Evolutionary conservation across 1,140 invertebrate species (phyloP).

Genomic region (Trachymyrmex septentrionalis): DNA sequence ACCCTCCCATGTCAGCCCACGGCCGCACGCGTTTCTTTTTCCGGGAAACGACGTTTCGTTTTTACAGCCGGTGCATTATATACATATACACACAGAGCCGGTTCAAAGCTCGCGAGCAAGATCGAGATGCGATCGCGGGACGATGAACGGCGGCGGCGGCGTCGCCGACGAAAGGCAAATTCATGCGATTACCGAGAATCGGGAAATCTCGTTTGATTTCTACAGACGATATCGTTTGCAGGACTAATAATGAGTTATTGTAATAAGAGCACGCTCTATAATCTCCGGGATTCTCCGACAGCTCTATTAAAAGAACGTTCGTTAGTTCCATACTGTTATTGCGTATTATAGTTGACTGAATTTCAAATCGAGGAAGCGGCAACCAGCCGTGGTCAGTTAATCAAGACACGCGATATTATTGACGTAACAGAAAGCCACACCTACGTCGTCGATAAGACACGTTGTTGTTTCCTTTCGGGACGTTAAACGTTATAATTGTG

Average conservation of each 20-base stretch:
- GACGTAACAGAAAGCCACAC: constrained; percentile 44
- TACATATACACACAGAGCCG: not conserved
- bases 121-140: constrained; percentile 56
- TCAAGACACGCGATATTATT: constrained; percentile 55
- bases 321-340: constrained; percentile 38
- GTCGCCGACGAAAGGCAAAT: constrained; percentile 6
- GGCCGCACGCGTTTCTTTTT: constrained; percentile 63
- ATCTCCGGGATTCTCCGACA: constrained; percentile 12
- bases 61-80: constrained; percentile 65
- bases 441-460: constrained; percentile 30
- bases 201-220: constrained; percentile 26
- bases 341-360: constrained; percentile 32
- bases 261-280: constrained; percentile 24
- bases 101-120: constrained; percentile 46
- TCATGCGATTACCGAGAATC: constrained; percentile 40
- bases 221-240: not conserved
- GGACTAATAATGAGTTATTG: constrained; percentile 39
- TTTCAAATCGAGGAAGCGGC: constrained; percentile 60
- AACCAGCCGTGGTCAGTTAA: constrained; percentile 50
- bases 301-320: constrained; percentile 38
- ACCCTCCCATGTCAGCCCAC: constrained; percentile 26
- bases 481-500: constrained; percentile 8
- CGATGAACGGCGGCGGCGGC: constrained; percentile 7
- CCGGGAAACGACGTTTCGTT: constrained; percentile 65
- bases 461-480: not conserved